Evolutionary conservation across 2,797 vertebrate genomes (phyloP).

Genomic region (Sciurus carolinensis): DNA sequence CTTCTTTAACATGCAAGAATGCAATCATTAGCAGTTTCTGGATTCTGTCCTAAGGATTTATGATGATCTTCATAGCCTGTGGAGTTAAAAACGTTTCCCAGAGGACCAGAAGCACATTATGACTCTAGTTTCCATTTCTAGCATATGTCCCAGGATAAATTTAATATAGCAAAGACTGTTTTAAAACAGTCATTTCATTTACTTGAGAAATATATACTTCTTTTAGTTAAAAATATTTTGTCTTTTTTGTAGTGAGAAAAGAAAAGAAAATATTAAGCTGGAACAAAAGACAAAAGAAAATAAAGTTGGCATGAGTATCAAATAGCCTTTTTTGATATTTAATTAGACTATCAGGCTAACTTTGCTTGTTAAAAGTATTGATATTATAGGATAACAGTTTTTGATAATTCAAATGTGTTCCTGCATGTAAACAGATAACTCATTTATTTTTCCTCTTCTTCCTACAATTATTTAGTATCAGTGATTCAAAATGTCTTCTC

Average conservation of each 20-base stretch:
- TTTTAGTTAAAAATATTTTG: constrained; percentile 9
- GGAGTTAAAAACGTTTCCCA: constrained; percentile 63
- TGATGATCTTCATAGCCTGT: constrained; percentile 68
- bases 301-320: neutral
- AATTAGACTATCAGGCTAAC: neutral
- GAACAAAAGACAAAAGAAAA: neutral
- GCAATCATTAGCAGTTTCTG: constrained; percentile 78
- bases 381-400: neutral
- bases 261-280: constrained; percentile 16
- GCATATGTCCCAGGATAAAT: constrained; percentile 74
- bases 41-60: constrained; percentile 74
- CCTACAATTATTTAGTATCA: constrained; percentile 15
- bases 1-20: constrained; percentile 69
- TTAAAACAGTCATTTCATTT: constrained; percentile 7
- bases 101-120: constrained; percentile 53
- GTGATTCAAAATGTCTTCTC: neutral
- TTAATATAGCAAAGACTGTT: constrained; percentile 28
- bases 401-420: neutral
- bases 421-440: neutral
- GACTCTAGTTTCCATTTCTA: constrained; percentile 68
- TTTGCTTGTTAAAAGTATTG: neutral
- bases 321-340: neutral
- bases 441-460: neutral
- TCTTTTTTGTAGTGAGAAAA: constrained; percentile 8
- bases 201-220: neutral